Base-by-base conservation (phyloP, 2,888 invertebrate genomes). In the Polydrusus tereticollis region DNA sequence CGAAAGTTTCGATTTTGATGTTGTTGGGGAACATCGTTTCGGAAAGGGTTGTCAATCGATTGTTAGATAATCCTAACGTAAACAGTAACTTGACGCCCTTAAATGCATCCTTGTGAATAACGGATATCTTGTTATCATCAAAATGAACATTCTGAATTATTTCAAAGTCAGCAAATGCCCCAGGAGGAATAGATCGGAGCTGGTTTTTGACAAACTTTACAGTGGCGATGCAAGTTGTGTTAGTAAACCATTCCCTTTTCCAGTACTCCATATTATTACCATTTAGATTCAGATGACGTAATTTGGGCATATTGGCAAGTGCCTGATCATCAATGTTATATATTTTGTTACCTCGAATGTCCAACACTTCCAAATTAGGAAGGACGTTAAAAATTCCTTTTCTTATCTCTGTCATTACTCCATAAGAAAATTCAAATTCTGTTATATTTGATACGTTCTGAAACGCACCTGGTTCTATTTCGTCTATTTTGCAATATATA, bases 161-260 rank as follows among this genome's bases (percentile, higher is more conserved):
- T 10, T 52, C 50, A 26, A 79, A 66, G 43, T 57, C 29, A 12
- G 36, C 55, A 64, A 80, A 79, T 0, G 79, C 80, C 16, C 36
- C 20, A 2, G 60, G 72, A 1, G 78, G 79, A 21, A 80, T 75
- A 6, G 66, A 68, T 41, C 66, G 47, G 3, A 80, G 75, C 45
- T 73, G 66, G 66, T 80, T 80, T 18, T 45, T 58, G 16, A 76
- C 73, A 64, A 79, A 80, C 55, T 79, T 66, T 45, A 80, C 59
- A 16, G 76, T 66, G 65, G 77, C 77, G 6, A 80, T 47, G 4
- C 63, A 63, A 7, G 75, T 74, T 3, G 77, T 72, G 60, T 78
- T 78, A 0, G 38, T 63, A 68, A 80, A 80, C 80, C 80, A 80
- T 23, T 78, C 76, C 14, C 59, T 69, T 18, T 77, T 75, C 79